Base-by-base conservation (phyloP, 2,113 vertebrate species). In the Gnathonemus longibarbis region DNA sequence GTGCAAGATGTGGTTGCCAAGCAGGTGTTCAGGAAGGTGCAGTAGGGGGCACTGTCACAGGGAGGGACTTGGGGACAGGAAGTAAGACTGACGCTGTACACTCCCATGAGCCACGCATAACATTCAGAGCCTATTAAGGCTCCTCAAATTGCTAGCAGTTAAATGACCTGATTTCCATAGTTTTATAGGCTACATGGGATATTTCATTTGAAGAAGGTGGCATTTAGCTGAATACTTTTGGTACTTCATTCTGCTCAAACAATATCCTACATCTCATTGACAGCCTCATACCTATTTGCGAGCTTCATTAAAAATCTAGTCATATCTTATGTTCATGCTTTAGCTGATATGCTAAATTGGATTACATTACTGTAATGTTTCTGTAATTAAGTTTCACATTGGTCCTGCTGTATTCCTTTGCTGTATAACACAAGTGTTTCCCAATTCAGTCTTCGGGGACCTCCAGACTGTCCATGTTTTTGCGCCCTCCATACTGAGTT, bases 11-110 rank as follows among this genome's bases (percentile, higher is more conserved):
- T 96, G 0, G 94, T 97, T 56, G 97, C 97, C 35, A 95, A 96
- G 92, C 97, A 98, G 93, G 95, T 98, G 91, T 99, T 98, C 95
- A 96, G 96, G 94, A 99, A 97, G 91, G 95, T 95, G 84, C 94
- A 95, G 19, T 97, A 89, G 95, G 92, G 89, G 45, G 42, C 17
- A 27, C 42, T 49, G 53, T 35, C 85, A 87, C 9, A 6, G 17
- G 1, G 49, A 87, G 27, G 50, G 24, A 52, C 50, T 53, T n/a
- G 27, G 31, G 7, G 13, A 56, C 85, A 56, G 10, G 85, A 31
- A 21, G 85, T 21, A n/a, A 50, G 24, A n/a, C 84, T 84, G 83
- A 70, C 11, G 10, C n/a, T 70, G 62, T 4, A 70, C 10, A 10
- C 27, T 70, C 9, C 62, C 27, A 70, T 70, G n/a, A 70, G 62